A percentile compares a stretch with the other conserved stretches of the same genome.
phyloP scores from a whole-genome alignment of 2,888 invertebrate genomes.

The Camptogramma bilineatum region DNA sequence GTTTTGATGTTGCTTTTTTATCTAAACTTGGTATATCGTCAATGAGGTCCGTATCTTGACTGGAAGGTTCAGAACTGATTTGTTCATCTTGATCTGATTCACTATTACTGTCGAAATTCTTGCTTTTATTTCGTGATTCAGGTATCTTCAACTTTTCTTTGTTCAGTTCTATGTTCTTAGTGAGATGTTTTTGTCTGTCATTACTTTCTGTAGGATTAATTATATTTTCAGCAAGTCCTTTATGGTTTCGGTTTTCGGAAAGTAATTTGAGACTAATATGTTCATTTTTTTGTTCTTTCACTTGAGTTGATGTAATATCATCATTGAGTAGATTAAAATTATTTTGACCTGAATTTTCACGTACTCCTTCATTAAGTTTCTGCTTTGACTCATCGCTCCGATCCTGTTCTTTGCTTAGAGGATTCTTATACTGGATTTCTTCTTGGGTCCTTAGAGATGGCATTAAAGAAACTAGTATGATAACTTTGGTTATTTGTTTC shows the following conservation, averaged over 20 bases:
- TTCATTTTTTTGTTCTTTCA: neutral
- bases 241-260: neutral
- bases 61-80: neutral
- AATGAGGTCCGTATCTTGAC: neutral
- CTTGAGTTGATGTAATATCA: neutral
- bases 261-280: neutral
- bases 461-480: neutral
- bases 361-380: neutral
- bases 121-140: neutral
- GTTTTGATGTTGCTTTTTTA: neutral
- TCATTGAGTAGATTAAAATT: neutral
- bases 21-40: neutral
- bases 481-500: neutral
- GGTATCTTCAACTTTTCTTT: neutral
- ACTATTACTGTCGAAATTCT: neutral
- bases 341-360: neutral
- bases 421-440: neutral
- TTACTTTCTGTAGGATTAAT: neutral
- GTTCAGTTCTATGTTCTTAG: neutral
- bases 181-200: neutral
- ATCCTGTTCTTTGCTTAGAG: neutral
- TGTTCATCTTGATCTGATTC: neutral
- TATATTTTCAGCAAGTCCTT: too few relatives aligned
- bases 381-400: neutral
- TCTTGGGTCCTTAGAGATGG: neutral